Conservation (phyloP, 2,797 vertebrate species). For the Scyliorhinus canicula region DNA sequence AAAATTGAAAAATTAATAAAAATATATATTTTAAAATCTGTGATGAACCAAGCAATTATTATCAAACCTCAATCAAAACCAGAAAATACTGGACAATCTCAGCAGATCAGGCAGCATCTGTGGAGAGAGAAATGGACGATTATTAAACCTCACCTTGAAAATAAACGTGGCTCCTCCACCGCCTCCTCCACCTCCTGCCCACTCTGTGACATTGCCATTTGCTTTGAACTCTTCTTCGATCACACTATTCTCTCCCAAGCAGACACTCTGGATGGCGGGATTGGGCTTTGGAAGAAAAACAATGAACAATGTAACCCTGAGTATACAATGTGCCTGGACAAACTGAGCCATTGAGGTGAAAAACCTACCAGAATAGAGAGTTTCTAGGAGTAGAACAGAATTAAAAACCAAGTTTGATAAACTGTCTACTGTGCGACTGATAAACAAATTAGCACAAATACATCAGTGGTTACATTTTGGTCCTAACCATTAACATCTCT, state of each 20-base stretch:
- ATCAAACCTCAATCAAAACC: too few relatives aligned
- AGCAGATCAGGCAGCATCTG: too few relatives aligned
- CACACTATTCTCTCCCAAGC: slow-evolving; percentile 77
- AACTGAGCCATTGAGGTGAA: not conserved
- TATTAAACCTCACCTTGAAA: slow-evolving; percentile 73
- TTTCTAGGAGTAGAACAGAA: not conserved
- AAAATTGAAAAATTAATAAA: too few relatives aligned
- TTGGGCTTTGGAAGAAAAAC: slow-evolving; percentile 61
- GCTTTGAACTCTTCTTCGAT: slow-evolving; percentile 79
- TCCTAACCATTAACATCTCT: not conserved
- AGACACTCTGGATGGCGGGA: slow-evolving; percentile 75
- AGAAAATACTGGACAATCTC: too few relatives aligned
- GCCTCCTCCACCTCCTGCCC: slow-evolving; percentile 82
- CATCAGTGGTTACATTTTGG: not conserved
- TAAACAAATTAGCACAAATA: not conserved
- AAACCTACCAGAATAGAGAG: not conserved
- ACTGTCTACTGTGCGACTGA: not conserved
- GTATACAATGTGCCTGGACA: not conserved
- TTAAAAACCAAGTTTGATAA: not conserved
- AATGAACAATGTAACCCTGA: not conserved
- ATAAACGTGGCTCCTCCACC: slow-evolving; percentile 89
- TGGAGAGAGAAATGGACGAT: too few relatives aligned
- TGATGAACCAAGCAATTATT: not conserved
- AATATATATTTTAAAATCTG: too few relatives aligned
- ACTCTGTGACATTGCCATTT: slow-evolving; percentile 67